Percentiles rank a stretch among this genome's conserved stretches.
Evolutionary conservation across 2,113 vertebrate genomes (phyloP).

Genomic region (Fulmarus glacialis): DNA sequence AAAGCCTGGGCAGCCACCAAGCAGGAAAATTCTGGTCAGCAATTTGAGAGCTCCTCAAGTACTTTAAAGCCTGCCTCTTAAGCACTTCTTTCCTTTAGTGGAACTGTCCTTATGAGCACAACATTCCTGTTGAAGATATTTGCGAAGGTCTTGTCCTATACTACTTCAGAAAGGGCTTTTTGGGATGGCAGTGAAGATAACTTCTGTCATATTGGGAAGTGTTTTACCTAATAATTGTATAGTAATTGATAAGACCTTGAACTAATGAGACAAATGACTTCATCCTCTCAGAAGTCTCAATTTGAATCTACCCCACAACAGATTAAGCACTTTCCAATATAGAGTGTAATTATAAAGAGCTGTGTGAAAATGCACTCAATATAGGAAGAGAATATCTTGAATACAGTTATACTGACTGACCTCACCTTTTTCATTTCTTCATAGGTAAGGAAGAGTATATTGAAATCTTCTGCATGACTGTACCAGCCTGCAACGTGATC

Average conservation of each 20-base stretch:
- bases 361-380: background rate
- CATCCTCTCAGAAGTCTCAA: background rate
- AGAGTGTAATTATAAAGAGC: background rate
- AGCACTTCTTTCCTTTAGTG: background rate
- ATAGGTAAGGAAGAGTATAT: constrained; percentile 75
- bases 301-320: background rate
- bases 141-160: background rate
- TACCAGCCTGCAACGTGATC: constrained; percentile 75
- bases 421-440: constrained; percentile 80
- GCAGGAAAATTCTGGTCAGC: background rate
- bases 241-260: background rate
- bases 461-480: constrained; percentile 72
- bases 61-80: background rate
- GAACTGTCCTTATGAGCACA: background rate
- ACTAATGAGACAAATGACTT: background rate
- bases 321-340: background rate
- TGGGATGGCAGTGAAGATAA: background rate
- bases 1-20: background rate
- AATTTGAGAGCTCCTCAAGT: background rate
- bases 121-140: background rate
- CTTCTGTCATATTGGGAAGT: background rate
- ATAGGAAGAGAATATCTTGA: background rate
- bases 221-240: background rate
- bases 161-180: background rate
- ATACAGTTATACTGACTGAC: background rate